These are phyloP conservation scores for Botia kubotai DNA, from an alignment of 2,797 vertebrate species.

Conservation along the genomic window DNA sequence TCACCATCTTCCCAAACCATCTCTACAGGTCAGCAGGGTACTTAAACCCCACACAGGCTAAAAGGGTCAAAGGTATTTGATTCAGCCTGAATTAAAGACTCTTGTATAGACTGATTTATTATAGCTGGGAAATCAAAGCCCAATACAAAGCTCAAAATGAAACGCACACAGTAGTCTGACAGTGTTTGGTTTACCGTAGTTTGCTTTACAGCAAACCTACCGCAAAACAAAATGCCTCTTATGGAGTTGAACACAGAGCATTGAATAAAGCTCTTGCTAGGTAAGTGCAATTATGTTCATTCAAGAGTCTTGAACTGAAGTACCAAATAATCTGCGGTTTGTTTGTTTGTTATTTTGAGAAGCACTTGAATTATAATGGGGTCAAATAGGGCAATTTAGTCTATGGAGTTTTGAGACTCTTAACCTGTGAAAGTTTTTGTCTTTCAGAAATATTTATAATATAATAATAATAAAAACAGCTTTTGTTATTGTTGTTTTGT, in stretches of 20 bases:
- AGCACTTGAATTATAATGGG: neutral
- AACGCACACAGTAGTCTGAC: no score
- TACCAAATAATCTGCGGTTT: neutral
- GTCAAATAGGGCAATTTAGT: neutral
- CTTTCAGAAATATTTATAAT: neutral
- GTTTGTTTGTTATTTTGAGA: constrained; percentile 2
- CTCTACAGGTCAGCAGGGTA: neutral
- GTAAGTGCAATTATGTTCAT: neutral
- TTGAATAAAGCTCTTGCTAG: neutral
- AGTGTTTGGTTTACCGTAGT: no score
- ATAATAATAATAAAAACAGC: neutral
- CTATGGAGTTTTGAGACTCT: neutral
- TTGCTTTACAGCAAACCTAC: neutral
- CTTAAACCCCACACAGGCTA: neutral
- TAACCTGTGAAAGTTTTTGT: neutral
- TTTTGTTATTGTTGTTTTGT: neutral
- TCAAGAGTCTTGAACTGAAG: constrained; percentile 7
- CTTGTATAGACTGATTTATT: neutral
- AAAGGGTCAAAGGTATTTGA: constrained; percentile 18
- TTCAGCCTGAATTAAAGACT: neutral
- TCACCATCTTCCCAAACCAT: constrained; percentile 29
- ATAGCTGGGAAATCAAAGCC: neutral
- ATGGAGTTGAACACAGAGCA: neutral
- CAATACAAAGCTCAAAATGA: no score
- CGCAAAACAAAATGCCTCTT: neutral